phyloP scores from a whole-genome alignment of 1,140 invertebrate genomes.

The Gonatopus flavifemur region DNA sequence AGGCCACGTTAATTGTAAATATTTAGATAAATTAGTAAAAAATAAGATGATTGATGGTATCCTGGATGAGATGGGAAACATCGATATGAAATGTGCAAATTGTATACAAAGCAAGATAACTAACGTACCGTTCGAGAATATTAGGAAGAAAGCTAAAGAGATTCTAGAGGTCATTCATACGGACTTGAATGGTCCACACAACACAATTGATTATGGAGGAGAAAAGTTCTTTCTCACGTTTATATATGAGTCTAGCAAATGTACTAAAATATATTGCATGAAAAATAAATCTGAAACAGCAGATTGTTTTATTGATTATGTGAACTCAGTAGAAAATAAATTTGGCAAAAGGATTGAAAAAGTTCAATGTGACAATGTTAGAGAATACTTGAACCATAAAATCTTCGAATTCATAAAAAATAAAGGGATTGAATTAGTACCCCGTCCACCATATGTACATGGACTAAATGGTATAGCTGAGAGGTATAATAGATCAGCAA shows the following conservation, averaged over 20 bases:
- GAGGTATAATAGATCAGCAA: conserved; percentile 41
- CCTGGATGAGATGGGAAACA: conserved; percentile 5
- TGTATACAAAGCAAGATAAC: conserved; percentile 29
- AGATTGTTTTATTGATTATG: conserved; percentile 29
- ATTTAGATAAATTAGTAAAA: conserved; percentile 11
- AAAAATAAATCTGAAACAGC: conserved; percentile 39
- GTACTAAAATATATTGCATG: conserved; percentile 39
- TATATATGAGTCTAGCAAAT: conserved; percentile 46
- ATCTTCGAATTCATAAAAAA: conserved; percentile 20
- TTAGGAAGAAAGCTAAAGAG: conserved; percentile 35
- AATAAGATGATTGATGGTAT: conserved; percentile 10
- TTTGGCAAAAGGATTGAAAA: conserved; percentile 35
- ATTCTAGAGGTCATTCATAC: conserved; percentile 44
- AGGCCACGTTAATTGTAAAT: conserved; percentile 17
- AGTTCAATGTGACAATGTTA: conserved; percentile 49
- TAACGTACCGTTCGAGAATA: conserved; percentile 51
- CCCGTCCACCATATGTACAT: conserved; percentile 47
- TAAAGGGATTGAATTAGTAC: conserved; percentile 38
- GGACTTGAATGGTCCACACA: conserved; percentile 44
- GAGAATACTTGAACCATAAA: conserved; percentile 38
- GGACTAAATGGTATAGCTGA: conserved; percentile 47
- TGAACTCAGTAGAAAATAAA: conserved; percentile 28
- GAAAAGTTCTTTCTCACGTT: conserved; percentile 31
- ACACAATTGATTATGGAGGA: conserved; percentile 35
- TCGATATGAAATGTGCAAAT: conserved; percentile 23